A percentile compares a stretch with the other conserved stretches of the same genome.
These are phyloP conservation scores for Cercopithecus neglectus DNA, from an alignment of 2,797 vertebrate species.

Conservation along the genomic window DNA sequence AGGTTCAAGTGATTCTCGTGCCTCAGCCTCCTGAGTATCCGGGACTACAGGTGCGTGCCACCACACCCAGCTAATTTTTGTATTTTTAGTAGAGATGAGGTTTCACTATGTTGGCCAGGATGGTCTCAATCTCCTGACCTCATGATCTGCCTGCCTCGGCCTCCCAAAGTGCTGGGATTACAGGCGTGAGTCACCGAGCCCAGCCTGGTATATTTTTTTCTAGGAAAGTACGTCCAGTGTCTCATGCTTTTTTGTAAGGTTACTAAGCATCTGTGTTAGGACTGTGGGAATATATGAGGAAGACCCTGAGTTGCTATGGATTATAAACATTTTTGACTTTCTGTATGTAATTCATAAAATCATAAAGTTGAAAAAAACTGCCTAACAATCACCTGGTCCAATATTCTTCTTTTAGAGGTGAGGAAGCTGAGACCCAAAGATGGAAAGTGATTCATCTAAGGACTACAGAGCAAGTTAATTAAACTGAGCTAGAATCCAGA, in stretches of 20 bases:
- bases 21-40: too few relatives aligned
- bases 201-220: conserved; percentile 60
- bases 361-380: background rate
- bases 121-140: too few relatives aligned
- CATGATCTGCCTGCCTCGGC: too few relatives aligned
- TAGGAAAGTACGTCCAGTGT: conserved; percentile 51
- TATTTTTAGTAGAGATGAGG: too few relatives aligned
- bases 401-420: conserved; percentile 7
- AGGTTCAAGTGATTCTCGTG: too few relatives aligned
- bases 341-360: conserved; percentile 49
- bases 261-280: conserved; percentile 82
- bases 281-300: conserved; percentile 72
- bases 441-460: background rate
- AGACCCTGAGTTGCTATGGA: conserved; percentile 7
- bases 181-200: too few relatives aligned
- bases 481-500: background rate
- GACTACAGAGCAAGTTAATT: conserved; percentile 3
- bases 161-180: too few relatives aligned
- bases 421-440: conserved; percentile 43
- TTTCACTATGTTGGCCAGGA: too few relatives aligned
- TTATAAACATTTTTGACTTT: conserved; percentile 57
- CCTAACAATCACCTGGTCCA: background rate
- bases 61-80: too few relatives aligned
- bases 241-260: conserved; percentile 75
- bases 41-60: too few relatives aligned